Evolutionary conservation across 2,888 invertebrate species (phyloP), one percentile per base, ranked within the genome.

Genomic region (Colletes collaris): DNA sequence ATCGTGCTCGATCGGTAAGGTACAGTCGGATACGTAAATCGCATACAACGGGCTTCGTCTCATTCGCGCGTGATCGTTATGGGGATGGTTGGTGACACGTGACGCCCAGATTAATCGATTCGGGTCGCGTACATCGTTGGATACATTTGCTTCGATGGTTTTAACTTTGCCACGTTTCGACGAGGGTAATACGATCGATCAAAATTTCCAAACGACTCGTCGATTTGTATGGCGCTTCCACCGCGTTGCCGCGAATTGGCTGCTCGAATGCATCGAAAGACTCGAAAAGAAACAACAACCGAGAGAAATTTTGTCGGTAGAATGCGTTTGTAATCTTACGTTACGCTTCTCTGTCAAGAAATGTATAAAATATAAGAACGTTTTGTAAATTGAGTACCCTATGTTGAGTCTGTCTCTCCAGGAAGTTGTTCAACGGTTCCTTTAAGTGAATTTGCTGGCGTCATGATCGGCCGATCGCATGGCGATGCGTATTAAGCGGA

Each of bases 91-190:
- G 60, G 40, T 19, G 68, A 69, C 76, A 52, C 78, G 78, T 69
- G 77, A 77, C 71, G 66, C 70, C 66, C 63, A 49, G 77, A 77
- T 79, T 77, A 77, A 79, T 79, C 77, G 66, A 58, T 37, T 58
- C 40, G 52, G 66, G 11, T 58, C 58, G 52, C 46, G 66, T 77
- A 53, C 62, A 77, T 79, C 67, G 79, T 77, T 79, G 62, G 70
- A 19, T 70, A 70, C 60, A 76, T 77, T 79, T 77, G 65, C 78
- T 50, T 5, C 52, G 49, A 19, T 53, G 64, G 13, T 62, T 62
- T 63, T 56, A 46, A 63, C 56, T 63, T 71, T 53, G 70, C 56
- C 71, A 63, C 77, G 63, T 62, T 71, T 77, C 77, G 78, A 66
- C 79, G 66, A 63, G 62, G 49, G 27, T 71, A 66, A 63, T 71